These are phyloP conservation scores for Drosophila cracens DNA, from an alignment of 2,888 invertebrate species.

Conservation along the genomic window DNA sequence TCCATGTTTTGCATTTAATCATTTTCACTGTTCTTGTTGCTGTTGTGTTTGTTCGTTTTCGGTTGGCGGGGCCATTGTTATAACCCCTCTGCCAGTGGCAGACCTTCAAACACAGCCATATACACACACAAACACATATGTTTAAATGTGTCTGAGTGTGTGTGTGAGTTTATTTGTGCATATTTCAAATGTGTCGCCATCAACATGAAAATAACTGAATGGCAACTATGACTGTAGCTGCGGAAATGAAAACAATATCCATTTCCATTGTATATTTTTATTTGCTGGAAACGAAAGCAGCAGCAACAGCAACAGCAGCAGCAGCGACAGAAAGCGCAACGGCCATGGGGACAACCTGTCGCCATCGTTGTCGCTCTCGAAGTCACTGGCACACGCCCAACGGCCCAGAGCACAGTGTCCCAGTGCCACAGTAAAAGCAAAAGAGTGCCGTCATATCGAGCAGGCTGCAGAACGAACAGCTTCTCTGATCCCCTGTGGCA, in stretches of 20 bases:
- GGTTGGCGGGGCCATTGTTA: constrained; percentile 63
- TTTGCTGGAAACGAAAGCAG: constrained; percentile 51
- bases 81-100: constrained; percentile 50
- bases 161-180: constrained; percentile 33
- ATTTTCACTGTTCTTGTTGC: constrained; percentile 26
- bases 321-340: constrained; percentile 63
- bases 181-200: constrained; percentile 59
- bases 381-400: constrained; percentile 61
- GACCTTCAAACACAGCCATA: constrained; percentile 23
- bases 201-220: constrained; percentile 42
- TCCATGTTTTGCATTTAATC: constrained; percentile 73
- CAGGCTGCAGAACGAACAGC: constrained; percentile 16
- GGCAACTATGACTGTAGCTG: constrained; percentile 42
- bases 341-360: constrained; percentile 71
- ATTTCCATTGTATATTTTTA: constrained; percentile 76
- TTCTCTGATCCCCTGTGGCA: constrained; percentile 20
- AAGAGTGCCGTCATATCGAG: constrained; percentile 4
- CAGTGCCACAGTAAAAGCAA: constrained; percentile 16
- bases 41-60: constrained; percentile 29
- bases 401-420: constrained; percentile 52
- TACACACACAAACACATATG: constrained; percentile 9
- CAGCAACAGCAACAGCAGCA: constrained; percentile 6
- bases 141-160: neutral
- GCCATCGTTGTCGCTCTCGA: constrained; percentile 24
- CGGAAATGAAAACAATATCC: constrained; percentile 79